Evolutionary conservation across 1,140 invertebrate genomes (phyloP).

Genomic region (Homarus americanus): DNA sequence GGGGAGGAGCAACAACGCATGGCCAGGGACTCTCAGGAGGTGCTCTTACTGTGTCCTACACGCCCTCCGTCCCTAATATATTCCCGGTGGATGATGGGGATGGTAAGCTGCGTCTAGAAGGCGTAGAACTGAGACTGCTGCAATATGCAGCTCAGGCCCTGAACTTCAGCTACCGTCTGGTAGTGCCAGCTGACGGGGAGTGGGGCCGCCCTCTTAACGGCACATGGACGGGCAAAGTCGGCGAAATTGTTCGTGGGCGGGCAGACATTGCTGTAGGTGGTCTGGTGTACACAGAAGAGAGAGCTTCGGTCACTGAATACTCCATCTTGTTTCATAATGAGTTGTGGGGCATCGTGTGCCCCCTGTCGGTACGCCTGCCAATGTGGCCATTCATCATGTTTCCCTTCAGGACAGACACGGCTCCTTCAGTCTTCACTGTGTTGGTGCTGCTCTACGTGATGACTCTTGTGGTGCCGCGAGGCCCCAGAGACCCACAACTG

Average conservation of each 20-base stretch:
- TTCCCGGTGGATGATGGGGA: slow-evolving; percentile 13
- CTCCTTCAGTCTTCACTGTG: slow-evolving; percentile 59
- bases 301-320: slow-evolving; percentile 46
- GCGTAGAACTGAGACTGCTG: slow-evolving; percentile 66
- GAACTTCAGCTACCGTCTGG: slow-evolving; percentile 61
- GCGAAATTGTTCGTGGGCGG: slow-evolving; percentile 40
- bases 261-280: slow-evolving; percentile 69
- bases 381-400: slow-evolving; percentile 73
- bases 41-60: slow-evolving; percentile 62
- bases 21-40: slow-evolving; percentile 31
- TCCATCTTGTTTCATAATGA: slow-evolving; percentile 68
- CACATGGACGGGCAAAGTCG: slow-evolving; percentile 72
- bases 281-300: slow-evolving; percentile 62
- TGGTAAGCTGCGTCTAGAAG: slow-evolving; percentile 40
- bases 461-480: slow-evolving; percentile 20
- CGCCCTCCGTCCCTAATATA: slow-evolving; percentile 68
- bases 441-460: slow-evolving; percentile 64
- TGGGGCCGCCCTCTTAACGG: slow-evolving; percentile 69
- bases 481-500: background rate
- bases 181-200: slow-evolving; percentile 56
- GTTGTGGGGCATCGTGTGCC: slow-evolving; percentile 72
- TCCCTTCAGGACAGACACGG: slow-evolving; percentile 62
- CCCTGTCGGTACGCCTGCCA: slow-evolving; percentile 52
- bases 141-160: slow-evolving; percentile 62
- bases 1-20: slow-evolving; percentile 5